phyloP scores from a whole-genome alignment of 2,113 vertebrate species.

The Clarias gariepinus region DNA sequence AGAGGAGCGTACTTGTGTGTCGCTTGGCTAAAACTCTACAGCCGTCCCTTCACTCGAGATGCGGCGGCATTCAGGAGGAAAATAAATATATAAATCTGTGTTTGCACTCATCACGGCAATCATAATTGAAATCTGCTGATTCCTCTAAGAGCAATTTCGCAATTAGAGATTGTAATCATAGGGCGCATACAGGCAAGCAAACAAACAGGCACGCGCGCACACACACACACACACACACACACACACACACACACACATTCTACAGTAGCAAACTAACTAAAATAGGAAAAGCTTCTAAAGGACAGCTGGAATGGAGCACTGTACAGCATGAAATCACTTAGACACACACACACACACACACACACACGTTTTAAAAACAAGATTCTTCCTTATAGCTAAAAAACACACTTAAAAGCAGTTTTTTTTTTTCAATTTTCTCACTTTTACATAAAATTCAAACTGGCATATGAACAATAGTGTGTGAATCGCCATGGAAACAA shows the following conservation, averaged over 20 bases:
- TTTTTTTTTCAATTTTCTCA: neutral
- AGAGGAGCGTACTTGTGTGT: neutral
- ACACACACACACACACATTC: neutral
- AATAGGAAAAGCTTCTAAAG: neutral
- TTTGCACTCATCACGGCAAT: neutral
- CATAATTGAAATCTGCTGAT: slow-evolving; percentile 28
- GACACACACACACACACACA: neutral
- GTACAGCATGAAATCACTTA: neutral
- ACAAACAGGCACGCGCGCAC: neutral
- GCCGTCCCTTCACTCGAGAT: neutral
- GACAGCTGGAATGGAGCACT: neutral
- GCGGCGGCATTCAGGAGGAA: neutral
- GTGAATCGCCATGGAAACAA: neutral
- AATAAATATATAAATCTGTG: neutral
- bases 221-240: slow-evolving; percentile 1
- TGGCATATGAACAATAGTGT: neutral
- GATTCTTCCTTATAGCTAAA: neutral
- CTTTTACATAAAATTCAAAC: neutral
- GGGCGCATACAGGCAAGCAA: neutral
- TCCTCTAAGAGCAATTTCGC: slow-evolving; percentile 9
- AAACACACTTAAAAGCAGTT: neutral
- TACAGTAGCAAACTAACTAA: neutral
- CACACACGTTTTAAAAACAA: neutral
- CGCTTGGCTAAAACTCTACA: neutral
- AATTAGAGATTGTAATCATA: slow-evolving; percentile 44